phyloP scores from a whole-genome alignment of 1,140 invertebrate species.

The Hyphantria cunea region DNA sequence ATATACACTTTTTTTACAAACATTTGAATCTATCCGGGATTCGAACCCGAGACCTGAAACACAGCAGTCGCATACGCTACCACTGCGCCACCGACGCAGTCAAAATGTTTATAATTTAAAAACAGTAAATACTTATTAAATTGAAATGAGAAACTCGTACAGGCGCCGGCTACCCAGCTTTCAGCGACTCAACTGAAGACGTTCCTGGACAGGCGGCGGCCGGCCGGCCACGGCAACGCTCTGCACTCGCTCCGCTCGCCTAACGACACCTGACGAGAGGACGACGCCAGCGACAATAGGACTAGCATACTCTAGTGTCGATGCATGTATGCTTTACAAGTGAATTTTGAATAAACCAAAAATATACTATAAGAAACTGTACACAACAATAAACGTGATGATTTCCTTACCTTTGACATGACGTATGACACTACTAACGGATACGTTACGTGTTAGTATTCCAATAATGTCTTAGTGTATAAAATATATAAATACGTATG shows the following conservation, averaged over 20 bases:
- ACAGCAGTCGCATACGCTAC: too few species aligned
- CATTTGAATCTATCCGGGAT: too few species aligned
- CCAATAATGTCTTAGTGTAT: constrained; percentile 1
- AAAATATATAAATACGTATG: neutral
- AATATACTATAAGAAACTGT: neutral
- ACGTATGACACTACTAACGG: too few species aligned
- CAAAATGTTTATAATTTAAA: too few species aligned
- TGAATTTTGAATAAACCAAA: neutral
- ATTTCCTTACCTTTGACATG: too few species aligned
- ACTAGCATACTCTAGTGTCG: neutral
- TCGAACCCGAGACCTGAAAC: too few species aligned
- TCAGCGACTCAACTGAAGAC: constrained; percentile 66
- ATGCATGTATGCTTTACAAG: constrained; percentile 11
- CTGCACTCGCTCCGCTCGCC: constrained; percentile 62
- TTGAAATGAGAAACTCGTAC: constrained; percentile 11
- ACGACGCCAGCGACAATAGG: constrained; percentile 4
- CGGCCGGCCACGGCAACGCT: constrained; percentile 60
- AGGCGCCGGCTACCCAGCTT: constrained; percentile 54
- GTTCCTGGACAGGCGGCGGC: constrained; percentile 70
- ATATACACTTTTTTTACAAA: too few species aligned
- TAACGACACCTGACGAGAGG: constrained; percentile 60
- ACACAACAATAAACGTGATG: neutral
- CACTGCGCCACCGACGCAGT: too few species aligned
- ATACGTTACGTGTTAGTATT: neutral
- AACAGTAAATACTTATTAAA: too few species aligned